Percentiles rank a stretch among this genome's conserved stretches.
Conservation (phyloP, 2,888 invertebrate genomes). For the Colostygia pectinataria region DNA sequence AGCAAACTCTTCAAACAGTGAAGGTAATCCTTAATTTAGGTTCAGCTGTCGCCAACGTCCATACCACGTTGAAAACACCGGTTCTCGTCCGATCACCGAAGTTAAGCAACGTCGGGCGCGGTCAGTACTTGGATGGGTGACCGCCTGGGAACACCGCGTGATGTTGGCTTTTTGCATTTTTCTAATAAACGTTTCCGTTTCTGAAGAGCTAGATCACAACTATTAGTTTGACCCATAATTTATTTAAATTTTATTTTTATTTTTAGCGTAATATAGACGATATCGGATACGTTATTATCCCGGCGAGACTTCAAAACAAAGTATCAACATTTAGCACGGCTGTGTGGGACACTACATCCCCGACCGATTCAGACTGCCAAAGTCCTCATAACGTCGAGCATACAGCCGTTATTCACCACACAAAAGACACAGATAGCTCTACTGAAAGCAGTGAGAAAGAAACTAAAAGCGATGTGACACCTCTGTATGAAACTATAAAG, state of each 20-base stretch:
- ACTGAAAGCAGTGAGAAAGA: conserved; percentile 63
- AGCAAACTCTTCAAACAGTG: conserved; percentile 53
- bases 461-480: conserved; percentile 53
- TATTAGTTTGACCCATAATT: no score
- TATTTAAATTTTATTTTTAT: conserved; percentile 3
- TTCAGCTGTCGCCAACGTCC: conserved; percentile 49
- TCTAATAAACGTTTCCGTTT: no score
- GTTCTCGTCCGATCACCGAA: conserved; percentile 80
- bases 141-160: conserved; percentile 75
- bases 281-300: conserved; percentile 69
- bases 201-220: no score
- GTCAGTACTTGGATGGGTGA: conserved; percentile 80
- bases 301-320: conserved; percentile 57
- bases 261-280: conserved; percentile 63
- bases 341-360: conserved; percentile 61
- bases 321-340: conserved; percentile 57
- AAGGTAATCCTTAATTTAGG: conserved; percentile 49
- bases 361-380: conserved; percentile 65
- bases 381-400: conserved; percentile 59
- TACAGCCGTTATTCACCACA: conserved; percentile 55
- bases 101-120: conserved; percentile 77
- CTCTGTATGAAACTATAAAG: conserved; percentile 61
- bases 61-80: conserved; percentile 76
- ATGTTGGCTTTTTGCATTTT: conserved; percentile 57
- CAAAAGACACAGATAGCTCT: conserved; percentile 42